Evolutionary conservation across 2,888 invertebrate genomes (phyloP).

Genomic region (Synanthedon formicaeformis): DNA sequence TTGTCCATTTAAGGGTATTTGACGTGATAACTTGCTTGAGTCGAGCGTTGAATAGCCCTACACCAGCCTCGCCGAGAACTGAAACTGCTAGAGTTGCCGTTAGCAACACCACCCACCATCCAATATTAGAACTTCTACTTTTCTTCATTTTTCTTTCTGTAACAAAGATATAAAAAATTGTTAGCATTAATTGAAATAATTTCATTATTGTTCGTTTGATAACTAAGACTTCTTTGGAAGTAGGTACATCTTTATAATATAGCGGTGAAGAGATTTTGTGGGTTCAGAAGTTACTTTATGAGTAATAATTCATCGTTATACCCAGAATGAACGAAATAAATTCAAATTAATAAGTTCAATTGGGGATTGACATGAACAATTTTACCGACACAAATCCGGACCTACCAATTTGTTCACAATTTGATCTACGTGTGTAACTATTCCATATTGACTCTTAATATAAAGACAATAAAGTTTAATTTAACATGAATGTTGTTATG

Average conservation of each 20-base stretch:
- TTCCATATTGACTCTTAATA: too few relatives aligned
- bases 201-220: too few relatives aligned
- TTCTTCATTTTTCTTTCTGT: constrained; percentile 33
- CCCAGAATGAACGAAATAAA: constrained; percentile 32
- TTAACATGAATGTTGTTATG: too few relatives aligned
- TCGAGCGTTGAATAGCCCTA: constrained; percentile 50
- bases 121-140: constrained; percentile 42
- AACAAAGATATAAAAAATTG: not conserved
- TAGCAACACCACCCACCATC: constrained; percentile 53
- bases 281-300: constrained; percentile 12
- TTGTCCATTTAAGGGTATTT: constrained; percentile 82
- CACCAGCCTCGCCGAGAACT: constrained; percentile 38
- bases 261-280: too few relatives aligned
- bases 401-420: constrained; percentile 29
- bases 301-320: constrained; percentile 41
- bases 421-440: constrained; percentile 14
- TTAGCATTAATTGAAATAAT: too few relatives aligned
- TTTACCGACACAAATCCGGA: constrained; percentile 39
- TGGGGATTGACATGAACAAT: constrained; percentile 51
- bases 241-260: too few relatives aligned
- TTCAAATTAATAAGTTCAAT: constrained; percentile 58
- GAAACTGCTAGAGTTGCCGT: constrained; percentile 41
- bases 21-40: constrained; percentile 81
- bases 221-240: too few relatives aligned
- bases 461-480: too few relatives aligned